Percentiles rank a stretch among this genome's conserved stretches.
These are phyloP conservation scores for Biston stratarius DNA, from an alignment of 2,888 invertebrate genomes.

Conservation along the genomic window DNA sequence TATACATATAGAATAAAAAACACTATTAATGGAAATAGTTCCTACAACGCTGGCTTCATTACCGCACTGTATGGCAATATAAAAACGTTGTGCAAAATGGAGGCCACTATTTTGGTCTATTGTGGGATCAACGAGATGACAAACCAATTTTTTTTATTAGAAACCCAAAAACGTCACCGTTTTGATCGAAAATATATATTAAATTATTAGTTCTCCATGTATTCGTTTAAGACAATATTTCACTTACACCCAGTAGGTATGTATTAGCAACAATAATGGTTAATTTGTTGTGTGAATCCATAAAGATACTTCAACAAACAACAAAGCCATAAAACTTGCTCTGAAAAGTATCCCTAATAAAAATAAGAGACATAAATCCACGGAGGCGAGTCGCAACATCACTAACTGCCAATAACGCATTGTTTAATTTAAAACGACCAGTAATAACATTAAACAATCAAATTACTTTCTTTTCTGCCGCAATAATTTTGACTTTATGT, in stretches of 20 bases:
- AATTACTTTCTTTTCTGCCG: slow-evolving; percentile 36
- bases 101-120: too few relatives aligned
- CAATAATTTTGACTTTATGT: slow-evolving; percentile 5
- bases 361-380: slow-evolving; percentile 21
- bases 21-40: too few relatives aligned
- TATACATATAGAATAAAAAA: too few relatives aligned
- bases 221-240: too few relatives aligned
- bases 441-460: slow-evolving; percentile 41
- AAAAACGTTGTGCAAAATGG: too few relatives aligned
- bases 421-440: slow-evolving; percentile 38
- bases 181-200: too few relatives aligned
- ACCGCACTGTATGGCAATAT: too few relatives aligned
- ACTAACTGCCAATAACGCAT: slow-evolving; percentile 30
- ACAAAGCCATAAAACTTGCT: not conserved
- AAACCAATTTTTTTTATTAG: too few relatives aligned
- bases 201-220: too few relatives aligned
- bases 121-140: too few relatives aligned
- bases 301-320: not conserved
- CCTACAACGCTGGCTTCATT: too few relatives aligned
- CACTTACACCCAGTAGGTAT: not conserved
- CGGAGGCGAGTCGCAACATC: slow-evolving; percentile 11
- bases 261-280: not conserved
- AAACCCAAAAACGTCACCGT: too few relatives aligned
- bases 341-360: slow-evolving; percentile 12
- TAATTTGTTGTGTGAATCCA: not conserved